A percentile compares a stretch with the other conserved stretches of the same genome.
Evolutionary conservation across 1,140 invertebrate species (phyloP).

Genomic region (Mizuhopecten yessoensis): DNA sequence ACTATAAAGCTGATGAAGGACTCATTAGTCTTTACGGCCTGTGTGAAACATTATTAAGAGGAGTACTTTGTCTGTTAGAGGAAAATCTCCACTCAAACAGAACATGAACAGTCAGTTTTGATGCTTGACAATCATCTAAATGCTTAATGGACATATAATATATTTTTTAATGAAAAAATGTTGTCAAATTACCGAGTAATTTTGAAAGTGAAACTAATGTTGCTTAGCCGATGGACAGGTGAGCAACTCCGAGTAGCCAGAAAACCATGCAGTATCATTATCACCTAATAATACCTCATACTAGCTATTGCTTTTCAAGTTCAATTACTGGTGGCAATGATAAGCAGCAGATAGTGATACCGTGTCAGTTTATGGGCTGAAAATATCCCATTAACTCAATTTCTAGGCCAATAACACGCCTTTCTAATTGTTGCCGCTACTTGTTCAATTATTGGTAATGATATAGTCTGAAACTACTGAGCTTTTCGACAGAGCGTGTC

Average conservation of each 20-base stretch:
- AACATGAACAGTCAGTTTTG: not conserved
- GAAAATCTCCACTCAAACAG: not conserved
- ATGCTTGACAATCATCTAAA: not conserved
- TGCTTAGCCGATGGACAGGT: not conserved
- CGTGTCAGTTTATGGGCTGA: conserved; percentile 1
- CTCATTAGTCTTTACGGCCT: not conserved
- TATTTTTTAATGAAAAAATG: too few relatives aligned
- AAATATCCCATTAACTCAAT: not conserved
- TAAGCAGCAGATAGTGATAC: not conserved
- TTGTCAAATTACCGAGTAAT: not conserved
- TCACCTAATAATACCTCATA: not conserved
- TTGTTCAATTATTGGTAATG: not conserved
- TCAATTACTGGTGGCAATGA: not conserved
- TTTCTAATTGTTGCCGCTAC: not conserved
- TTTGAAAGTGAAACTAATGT: conserved; percentile 13
- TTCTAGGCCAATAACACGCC: not conserved
- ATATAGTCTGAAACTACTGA: not conserved
- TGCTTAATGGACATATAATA: too few relatives aligned
- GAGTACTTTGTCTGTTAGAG: not conserved
- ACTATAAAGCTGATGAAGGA: not conserved
- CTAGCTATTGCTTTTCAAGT: not conserved
- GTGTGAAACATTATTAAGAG: not conserved
- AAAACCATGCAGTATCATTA: not conserved
- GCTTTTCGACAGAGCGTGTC: not conserved
- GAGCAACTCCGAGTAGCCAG: not conserved